Base-by-base conservation (phyloP, 2,113 vertebrate species). In the Pomatostomus ruficeps region DNA sequence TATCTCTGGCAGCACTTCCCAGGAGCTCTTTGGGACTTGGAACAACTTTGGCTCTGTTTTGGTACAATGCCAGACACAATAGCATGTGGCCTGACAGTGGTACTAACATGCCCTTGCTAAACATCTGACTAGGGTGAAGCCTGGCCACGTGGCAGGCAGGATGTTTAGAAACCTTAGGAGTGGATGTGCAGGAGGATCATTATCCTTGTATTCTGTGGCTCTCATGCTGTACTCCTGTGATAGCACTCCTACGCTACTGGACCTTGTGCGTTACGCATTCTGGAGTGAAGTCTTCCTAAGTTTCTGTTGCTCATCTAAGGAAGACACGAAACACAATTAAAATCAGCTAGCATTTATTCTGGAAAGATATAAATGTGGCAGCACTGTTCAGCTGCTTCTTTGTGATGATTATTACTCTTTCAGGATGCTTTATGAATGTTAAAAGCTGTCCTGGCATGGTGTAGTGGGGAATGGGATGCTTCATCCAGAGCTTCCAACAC, bases 331-430 rank as follows among this genome's bases (percentile, higher is more conserved):
- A 52, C 36, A 38, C 71, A 90, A 91, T 85, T 91, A 79, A 95
- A 94, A 95, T 91, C 90, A 96, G 55, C 75, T 81, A 52, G 79
- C 28, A 49, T 94, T 94, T 96, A 71, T 96, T 96, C 61, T 94
- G 82, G 81, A 55, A 81, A 80, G 85, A 83, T 94, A 71, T 15
- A 95, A 93, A 90, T 86, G 79, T 91, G 88, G 75, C 87, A 90
- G 43, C 82, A 51, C 82, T 94, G 59, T 88, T 95, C 89, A 96
- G 85, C 82, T 96, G 91, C 72, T 96, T 43, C 48, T 94, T 96
- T 95, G 74, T 94, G 91, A 74, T 94, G 82, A 83, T 90, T 95
- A 88, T 84, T 93, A 94, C 94, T 95, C 62, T 73, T 79, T 91
- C 55, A 38, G 59, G 36, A 67, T 74, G 89, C 82, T 93, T 82